Evolutionary conservation across 2,888 invertebrate genomes (phyloP).

Genomic region (Lypha dubia): DNA sequence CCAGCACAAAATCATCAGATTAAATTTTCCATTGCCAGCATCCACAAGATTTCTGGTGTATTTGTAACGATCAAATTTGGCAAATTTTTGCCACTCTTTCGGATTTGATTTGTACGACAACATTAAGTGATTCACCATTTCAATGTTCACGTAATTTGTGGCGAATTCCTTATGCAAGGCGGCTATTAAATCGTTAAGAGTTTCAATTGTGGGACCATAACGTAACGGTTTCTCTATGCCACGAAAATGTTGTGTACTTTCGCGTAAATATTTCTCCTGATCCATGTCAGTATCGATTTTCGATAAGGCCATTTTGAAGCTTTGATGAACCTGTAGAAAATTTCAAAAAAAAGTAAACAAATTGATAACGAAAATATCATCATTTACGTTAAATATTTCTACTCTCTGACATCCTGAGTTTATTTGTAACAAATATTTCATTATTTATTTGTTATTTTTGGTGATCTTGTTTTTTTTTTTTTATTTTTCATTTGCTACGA

Average conservation of each 20-base stretch:
- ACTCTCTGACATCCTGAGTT: neutral
- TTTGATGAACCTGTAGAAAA: conserved; percentile 78
- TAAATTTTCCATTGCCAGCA: conserved; percentile 97
- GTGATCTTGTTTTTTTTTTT: neutral
- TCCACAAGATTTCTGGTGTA: conserved; percentile 98
- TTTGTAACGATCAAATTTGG: conserved; percentile 94
- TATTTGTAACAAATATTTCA: no score
- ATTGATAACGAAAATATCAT: conserved; percentile 55
- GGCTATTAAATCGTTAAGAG: conserved; percentile 86
- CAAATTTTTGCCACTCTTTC: conserved; percentile 96
- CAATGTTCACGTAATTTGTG: conserved; percentile 93
- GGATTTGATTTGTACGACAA: conserved; percentile 92
- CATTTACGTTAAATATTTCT: neutral
- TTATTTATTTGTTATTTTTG: neutral
- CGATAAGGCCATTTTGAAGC: conserved; percentile 79
- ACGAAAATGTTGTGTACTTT: conserved; percentile 81
- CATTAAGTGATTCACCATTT: conserved; percentile 92
- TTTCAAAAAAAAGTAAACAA: neutral
- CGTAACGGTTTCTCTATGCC: conserved; percentile 83
- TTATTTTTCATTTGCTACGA: no score
- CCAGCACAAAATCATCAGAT: conserved; percentile 99
- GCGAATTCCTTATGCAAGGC: conserved; percentile 91
- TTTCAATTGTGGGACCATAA: conserved; percentile 82
- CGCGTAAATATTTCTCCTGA: conserved; percentile 81
- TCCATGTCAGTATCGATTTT: conserved; percentile 79